phyloP scores from a whole-genome alignment of 2,888 invertebrate genomes.

The Folsomia candida region DNA sequence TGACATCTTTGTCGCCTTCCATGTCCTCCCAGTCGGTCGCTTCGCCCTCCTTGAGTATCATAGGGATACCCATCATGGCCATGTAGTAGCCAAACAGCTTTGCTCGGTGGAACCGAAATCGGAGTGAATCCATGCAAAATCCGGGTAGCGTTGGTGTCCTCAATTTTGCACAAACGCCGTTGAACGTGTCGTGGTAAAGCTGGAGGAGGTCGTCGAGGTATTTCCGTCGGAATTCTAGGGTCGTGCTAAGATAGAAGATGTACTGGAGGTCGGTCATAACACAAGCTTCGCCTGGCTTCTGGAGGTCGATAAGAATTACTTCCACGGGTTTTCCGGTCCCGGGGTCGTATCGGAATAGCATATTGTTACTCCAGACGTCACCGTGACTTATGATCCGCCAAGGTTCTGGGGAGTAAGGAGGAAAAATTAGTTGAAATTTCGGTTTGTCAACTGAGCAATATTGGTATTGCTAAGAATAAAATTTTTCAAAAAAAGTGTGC shows the following conservation, averaged over 20 bases:
- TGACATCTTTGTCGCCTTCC: too few relatives aligned
- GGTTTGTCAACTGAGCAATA: too few relatives aligned
- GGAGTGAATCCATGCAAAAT: conserved; percentile 18
- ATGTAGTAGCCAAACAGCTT: conserved; percentile 23
- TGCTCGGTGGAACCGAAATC: conserved; percentile 23
- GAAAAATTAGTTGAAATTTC: too few relatives aligned
- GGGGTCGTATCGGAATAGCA: conserved; percentile 26
- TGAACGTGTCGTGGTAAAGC: conserved; percentile 24
- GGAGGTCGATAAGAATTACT: conserved; percentile 28
- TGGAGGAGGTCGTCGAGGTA: conserved; percentile 14
- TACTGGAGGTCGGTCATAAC: conserved; percentile 23
- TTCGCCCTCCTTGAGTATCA: conserved; percentile 22
- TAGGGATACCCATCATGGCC: conserved; percentile 13
- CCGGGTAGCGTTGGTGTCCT: conserved; percentile 20
- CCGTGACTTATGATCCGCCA: conserved; percentile 28
- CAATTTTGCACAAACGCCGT: conserved; percentile 17
- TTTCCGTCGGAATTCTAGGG: conserved; percentile 10
- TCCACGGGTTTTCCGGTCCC: conserved; percentile 13
- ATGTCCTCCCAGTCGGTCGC: too few relatives aligned
- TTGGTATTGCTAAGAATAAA: too few relatives aligned
- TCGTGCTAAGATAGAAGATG: conserved; percentile 23
- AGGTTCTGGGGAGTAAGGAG: too few relatives aligned
- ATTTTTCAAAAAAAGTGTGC: too few relatives aligned
- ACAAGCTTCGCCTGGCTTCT: conserved; percentile 18
- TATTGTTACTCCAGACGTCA: conserved; percentile 25